Percentiles rank a stretch among this genome's conserved stretches.
Conservation (phyloP, 2,113 vertebrate species). For the Eptesicus fuscus region DNA sequence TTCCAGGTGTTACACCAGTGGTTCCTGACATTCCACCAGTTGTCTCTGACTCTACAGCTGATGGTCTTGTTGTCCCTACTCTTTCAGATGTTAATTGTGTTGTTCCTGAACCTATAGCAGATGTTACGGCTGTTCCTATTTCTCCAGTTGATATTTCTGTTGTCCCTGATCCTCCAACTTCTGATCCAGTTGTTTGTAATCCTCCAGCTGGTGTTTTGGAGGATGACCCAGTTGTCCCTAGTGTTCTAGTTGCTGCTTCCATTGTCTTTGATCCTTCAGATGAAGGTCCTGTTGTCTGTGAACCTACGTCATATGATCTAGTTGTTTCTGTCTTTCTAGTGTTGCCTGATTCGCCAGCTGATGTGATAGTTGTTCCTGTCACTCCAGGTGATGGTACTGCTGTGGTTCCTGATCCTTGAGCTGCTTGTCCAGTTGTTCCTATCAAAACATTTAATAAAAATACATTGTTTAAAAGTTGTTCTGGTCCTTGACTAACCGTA, state of each 20-base stretch:
- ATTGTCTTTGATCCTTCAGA: no score
- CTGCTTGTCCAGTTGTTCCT: background rate
- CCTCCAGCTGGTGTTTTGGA: no score
- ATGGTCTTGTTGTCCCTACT: no score
- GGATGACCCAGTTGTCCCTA: background rate
- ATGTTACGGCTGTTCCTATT: background rate
- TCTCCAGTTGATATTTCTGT: background rate
- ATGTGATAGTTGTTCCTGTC: background rate
- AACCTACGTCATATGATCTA: background rate
- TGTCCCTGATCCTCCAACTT: background rate
- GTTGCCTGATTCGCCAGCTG: background rate
- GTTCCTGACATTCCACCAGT: no score
- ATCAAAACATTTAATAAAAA: background rate
- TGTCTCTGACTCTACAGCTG: no score
- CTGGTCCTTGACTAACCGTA: background rate
- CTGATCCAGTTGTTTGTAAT: background rate
- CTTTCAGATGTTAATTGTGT: fast-evolving
- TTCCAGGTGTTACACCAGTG: fast-evolving
- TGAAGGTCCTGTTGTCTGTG: background rate
- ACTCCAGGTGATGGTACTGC: fast-evolving
- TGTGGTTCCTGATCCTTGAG: background rate
- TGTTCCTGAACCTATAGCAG: background rate
- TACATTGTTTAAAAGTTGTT: background rate
- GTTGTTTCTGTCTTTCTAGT: background rate
- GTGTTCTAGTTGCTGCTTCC: background rate